Evolutionary conservation across 2,888 invertebrate genomes (phyloP), one percentile per base, ranked within the genome.

Genomic region (Hyposoter didymator): DNA sequence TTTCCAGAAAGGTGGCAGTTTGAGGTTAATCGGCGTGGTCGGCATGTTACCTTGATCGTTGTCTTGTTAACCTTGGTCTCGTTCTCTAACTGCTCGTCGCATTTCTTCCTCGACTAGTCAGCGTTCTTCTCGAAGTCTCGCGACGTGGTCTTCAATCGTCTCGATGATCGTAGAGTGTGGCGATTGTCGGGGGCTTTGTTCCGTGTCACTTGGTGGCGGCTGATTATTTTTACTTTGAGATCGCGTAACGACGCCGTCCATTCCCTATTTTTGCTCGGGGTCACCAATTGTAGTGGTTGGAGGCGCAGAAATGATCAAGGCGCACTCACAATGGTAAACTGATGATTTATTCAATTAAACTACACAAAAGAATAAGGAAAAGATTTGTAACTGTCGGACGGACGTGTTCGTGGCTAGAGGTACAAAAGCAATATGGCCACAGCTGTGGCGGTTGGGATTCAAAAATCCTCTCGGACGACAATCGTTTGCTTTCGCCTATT

Each of bases 1-100:
- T 22, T 76, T 82, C 88, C 86, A 88, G 59, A 87, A 86, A 0
- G 84, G 84, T 22, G 86, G 84, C 17, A 88, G 52, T 74, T 62
- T 62, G 14, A 32, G 62, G 62, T 32, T 28, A 62, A 62, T 28
- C 22, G 62, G 12, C 62, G 28, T 32, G 62, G 3, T 62, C 6
- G 62, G 2, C 32, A 32, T 62, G 8, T 62, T 62, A 62, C 62
- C 62, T 62, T 32, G 4, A 1, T 14, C 7, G 32, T 62, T 17
- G 62, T 17, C 19, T 52, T 17, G 10, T 32, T 62, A 3, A 1
- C 5, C 17, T 32, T 62, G 62, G 5, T 32, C 22, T 32, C 17
- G 62, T 12, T n/a, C n/a, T n/a, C n/a, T n/a, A n/a, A 17, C 35
- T 35, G 4, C 35, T 35, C 6, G 35, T 35, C 0, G n/a, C 17